phyloP scores from a whole-genome alignment of 2,888 invertebrate species.

The Zonitis immaculata region DNA sequence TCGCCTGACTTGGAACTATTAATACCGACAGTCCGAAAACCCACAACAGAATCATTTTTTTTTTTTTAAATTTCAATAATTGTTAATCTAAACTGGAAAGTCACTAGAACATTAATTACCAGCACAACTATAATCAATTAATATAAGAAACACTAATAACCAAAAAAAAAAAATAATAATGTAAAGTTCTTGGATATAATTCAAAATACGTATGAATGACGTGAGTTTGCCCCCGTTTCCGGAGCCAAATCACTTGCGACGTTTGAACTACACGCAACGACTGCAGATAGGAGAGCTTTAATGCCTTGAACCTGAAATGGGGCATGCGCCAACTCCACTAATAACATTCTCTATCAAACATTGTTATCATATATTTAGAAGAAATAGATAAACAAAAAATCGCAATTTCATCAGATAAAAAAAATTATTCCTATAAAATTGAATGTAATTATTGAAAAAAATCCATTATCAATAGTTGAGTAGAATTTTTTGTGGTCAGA shows the following conservation, averaged over 20 bases:
- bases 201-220: not conserved
- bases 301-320: slow-evolving; percentile 29
- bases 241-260: slow-evolving; percentile 4
- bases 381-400: too few species aligned
- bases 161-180: too few species aligned
- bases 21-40: slow-evolving; percentile 19
- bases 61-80: not conserved
- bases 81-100: not conserved
- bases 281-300: slow-evolving; percentile 35
- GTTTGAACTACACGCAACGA: slow-evolving; percentile 25
- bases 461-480: too few species aligned
- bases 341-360: slow-evolving; percentile 2
- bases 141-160: too few species aligned
- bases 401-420: too few species aligned
- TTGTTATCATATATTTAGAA: not conserved
- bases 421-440: too few species aligned
- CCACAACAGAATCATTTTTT: too few species aligned
- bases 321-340: slow-evolving; percentile 26
- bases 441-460: too few species aligned
- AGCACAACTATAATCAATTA: too few species aligned
- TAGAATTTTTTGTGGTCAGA: too few species aligned
- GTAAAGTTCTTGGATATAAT: too few species aligned
- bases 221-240: not conserved
- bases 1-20: slow-evolving; percentile 19
- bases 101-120: not conserved